phyloP scores from a whole-genome alignment of 2,888 invertebrate species.

The Myopa testacea region DNA sequence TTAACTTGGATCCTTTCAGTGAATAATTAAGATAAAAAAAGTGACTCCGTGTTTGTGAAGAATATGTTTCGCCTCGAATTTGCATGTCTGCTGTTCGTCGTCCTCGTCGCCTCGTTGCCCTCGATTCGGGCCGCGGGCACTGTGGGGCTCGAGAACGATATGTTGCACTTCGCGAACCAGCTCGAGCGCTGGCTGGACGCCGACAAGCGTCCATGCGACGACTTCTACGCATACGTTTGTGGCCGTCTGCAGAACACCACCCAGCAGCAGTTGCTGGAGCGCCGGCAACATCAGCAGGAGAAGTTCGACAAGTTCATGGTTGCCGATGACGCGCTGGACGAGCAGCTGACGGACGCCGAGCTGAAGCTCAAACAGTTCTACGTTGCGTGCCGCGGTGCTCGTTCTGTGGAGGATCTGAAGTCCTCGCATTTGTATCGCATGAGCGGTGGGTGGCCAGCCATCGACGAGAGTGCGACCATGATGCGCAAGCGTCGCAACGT shows the following conservation, averaged over 20 bases:
- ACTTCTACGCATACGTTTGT: constrained; percentile 63
- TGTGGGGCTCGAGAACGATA: constrained; percentile 53
- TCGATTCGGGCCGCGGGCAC: constrained; percentile 33
- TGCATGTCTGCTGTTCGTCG: constrained; percentile 13
- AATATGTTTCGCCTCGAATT: neutral
- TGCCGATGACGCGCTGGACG: constrained; percentile 49
- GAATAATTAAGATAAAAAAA: neutral
- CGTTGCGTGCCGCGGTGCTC: constrained; percentile 58
- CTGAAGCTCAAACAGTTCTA: constrained; percentile 61
- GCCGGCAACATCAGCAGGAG: constrained; percentile 54
- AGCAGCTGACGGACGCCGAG: constrained; percentile 59
- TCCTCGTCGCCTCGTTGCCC: neutral
- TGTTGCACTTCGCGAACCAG: constrained; percentile 57
- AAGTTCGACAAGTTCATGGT: constrained; percentile 58
- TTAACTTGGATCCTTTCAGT: neutral
- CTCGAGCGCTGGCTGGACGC: constrained; percentile 57
- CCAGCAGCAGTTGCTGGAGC: constrained; percentile 48
- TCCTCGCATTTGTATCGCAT: constrained; percentile 57
- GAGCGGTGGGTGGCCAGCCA: constrained; percentile 65
- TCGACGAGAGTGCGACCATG: constrained; percentile 52
- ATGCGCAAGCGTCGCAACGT: constrained; percentile 52
- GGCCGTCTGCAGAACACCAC: constrained; percentile 51
- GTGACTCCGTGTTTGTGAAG: neutral
- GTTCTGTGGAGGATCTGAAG: constrained; percentile 57
- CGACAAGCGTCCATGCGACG: constrained; percentile 57